Conservation (phyloP, 2,888 invertebrate species). For the Hirudinaria manillensis region DNA sequence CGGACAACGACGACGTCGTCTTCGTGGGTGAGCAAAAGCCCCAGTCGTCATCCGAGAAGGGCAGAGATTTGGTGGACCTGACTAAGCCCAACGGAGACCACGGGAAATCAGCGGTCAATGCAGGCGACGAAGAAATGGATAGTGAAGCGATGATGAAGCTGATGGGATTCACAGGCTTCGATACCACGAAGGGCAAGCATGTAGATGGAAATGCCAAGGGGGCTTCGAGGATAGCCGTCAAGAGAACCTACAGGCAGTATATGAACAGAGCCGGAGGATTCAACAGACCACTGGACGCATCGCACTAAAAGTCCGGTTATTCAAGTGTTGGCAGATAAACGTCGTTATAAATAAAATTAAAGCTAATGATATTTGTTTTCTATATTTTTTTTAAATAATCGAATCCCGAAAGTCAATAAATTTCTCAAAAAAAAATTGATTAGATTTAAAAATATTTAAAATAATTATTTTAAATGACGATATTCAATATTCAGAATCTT, state of each 20-base stretch:
- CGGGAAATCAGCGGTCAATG: neutral
- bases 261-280: constrained; percentile 99
- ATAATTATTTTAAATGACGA: too few relatives aligned
- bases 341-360: too few relatives aligned
- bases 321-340: neutral
- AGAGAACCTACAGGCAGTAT: constrained; percentile 65
- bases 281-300: constrained; percentile 81
- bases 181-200: constrained; percentile 63
- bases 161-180: constrained; percentile 95
- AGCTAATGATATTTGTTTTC: too few relatives aligned
- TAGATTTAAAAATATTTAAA: too few relatives aligned
- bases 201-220: constrained; percentile 34
- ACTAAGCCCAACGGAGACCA: neutral
- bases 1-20: too few relatives aligned
- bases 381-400: too few relatives aligned
- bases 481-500: too few relatives aligned
- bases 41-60: neutral
- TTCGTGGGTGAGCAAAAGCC: too few relatives aligned
- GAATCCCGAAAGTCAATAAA: too few relatives aligned
- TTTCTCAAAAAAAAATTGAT: too few relatives aligned
- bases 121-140: neutral
- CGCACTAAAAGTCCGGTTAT: neutral
- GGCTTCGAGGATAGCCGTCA: constrained; percentile 34
- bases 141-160: constrained; percentile 70
- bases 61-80: neutral